Evolutionary conservation across 2,113 vertebrate genomes (phyloP), one percentile per base, ranked within the genome.

Genomic region (Protomyctophum bolini): DNA sequence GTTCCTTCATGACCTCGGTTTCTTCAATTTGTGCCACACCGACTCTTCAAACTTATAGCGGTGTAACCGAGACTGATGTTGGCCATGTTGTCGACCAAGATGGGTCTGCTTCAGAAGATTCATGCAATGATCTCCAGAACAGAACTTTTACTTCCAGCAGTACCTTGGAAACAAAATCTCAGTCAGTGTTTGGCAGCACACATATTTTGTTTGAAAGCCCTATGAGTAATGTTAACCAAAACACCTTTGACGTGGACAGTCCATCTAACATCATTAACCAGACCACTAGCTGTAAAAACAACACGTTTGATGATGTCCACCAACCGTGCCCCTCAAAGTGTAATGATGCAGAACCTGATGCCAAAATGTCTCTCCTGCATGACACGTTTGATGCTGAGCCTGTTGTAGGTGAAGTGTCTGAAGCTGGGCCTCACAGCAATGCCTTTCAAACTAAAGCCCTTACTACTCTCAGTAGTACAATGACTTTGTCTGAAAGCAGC

Each of bases 381-480:
- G 0, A 0, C 14, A 83, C 76, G 0, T 81, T 84, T 61, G 69
- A 84, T 5, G 41, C 7, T 10, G 45, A 6, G 50, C 50, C 7
- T 0, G 6, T 11, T 57, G 10, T 61, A 29, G 57, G 9, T 1
- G 58, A 82, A 28, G 57, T 12, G 0, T 41, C 12, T 58, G 61
- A 9, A 0, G 2, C 66, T 28, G 3, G 15, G 61, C 58, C 62
- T 4, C 45, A 80, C 21, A 84, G 77, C 47, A 68, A 66, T 67
- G 83, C 79, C 0, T 84, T 85, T 2, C 76, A 84, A 7, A 57
- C 52, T 14, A 70, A 75, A 61, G 15, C 58, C n/a, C 4, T 47
- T 3, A 10, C 60, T 7, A 57, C 80, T 21, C 65, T 73, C 21
- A 80, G 82, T 29, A 49, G 57, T 58, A 83, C 78, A 0, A 61